Evolutionary conservation across 1,140 invertebrate genomes (phyloP), one percentile per base, ranked within the genome.

Genomic region (Cheumatopsyche charites): DNA sequence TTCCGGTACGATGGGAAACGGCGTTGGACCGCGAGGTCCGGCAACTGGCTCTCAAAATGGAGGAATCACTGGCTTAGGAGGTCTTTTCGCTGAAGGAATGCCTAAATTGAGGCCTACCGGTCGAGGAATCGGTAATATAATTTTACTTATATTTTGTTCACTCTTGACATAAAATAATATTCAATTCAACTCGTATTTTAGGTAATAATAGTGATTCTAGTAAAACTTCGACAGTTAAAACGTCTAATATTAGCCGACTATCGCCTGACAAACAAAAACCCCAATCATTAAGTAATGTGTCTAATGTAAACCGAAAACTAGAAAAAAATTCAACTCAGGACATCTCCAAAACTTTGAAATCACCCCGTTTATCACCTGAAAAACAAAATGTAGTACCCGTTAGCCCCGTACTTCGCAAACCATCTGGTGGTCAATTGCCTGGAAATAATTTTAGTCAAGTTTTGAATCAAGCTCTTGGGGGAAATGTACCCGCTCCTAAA

Each of bases 1-100:
- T 72, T 74, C 77, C 73, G 74, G 70, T 26, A 62, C 76, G 2
- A 76, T 78, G 65, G 79, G 81, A 3, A 83, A 81, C 77, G 79
- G 79, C 17, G 76, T 81, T 42, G 71, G 79, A 43, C 77, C 78
- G 80, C 84, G 83, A 75, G 82, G 79, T 77, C 76, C 84, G 4
- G 80, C 79, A 4, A 80, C 83, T 42, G 67, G 79, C 55, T 79
- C 85, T 78, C 80, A 79, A 78, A 86, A 81, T 80, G 82, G 82
- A 19, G 83, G 79, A 68, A 82, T 86, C 29, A 85, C 86, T 69
- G 86, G 86, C 52, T 83, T 95, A 47, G 92, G 90, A 68, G 93
- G 91, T 43, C 82, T 95, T 29, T 94, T 95, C 83, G 90, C 92
- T 73, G 93, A 91, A 49, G 92, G 92, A 55, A 94, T 95, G 89